These are phyloP conservation scores for Anolis apletophallus DNA, from an alignment of 2,797 vertebrate species.

Conservation along the genomic window DNA sequence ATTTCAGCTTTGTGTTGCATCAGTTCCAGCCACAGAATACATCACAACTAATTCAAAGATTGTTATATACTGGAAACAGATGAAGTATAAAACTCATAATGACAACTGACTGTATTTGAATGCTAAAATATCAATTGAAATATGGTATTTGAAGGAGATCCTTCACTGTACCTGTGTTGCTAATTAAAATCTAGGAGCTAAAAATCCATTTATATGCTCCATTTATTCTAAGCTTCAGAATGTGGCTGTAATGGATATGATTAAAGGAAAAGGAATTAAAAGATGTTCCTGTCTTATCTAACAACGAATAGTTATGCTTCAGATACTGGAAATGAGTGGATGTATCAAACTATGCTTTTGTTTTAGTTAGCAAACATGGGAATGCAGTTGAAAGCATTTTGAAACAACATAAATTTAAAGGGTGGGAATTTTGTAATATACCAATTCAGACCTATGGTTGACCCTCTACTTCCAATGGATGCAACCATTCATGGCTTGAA, in stretches of 20 bases:
- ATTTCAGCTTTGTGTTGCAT: background rate
- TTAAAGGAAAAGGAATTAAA: background rate
- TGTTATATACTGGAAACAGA: background rate
- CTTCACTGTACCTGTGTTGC: background rate
- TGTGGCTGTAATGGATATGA: background rate
- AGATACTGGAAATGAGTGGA: background rate
- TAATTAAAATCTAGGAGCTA: background rate
- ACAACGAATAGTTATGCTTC: background rate
- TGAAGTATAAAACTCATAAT: background rate
- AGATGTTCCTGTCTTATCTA: background rate
- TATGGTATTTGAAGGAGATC: background rate
- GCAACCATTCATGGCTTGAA: too few relatives aligned
- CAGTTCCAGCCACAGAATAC: background rate
- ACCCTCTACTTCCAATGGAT: too few relatives aligned
- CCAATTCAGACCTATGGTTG: too few relatives aligned
- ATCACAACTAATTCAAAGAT: background rate
- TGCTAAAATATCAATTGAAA: background rate
- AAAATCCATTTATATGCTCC: background rate
- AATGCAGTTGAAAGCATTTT: background rate
- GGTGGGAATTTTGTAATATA: too few relatives aligned
- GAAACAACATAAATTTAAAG: background rate
- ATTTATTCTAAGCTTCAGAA: conserved; percentile 2
- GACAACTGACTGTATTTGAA: background rate
- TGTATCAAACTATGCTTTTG: background rate
- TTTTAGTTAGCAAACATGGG: background rate